Conservation (phyloP, 1,140 invertebrate genomes). For the Ptiloglossa arizonensis region DNA sequence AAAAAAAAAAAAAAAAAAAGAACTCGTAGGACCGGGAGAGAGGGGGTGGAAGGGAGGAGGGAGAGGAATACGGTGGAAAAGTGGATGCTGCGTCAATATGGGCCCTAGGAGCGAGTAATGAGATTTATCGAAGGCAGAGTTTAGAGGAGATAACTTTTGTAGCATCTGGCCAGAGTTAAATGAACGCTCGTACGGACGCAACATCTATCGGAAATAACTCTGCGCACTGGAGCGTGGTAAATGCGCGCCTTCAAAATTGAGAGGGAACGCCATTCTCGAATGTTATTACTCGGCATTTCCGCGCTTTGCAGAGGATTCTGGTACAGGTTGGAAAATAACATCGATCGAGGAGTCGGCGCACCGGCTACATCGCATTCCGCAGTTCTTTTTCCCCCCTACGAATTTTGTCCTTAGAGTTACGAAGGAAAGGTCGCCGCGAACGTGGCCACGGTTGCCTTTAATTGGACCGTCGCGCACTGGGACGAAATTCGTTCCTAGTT, state of each 20-base stretch:
- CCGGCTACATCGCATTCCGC: too few relatives aligned
- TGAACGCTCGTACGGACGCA: slow-evolving; percentile 24
- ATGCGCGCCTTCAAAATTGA: slow-evolving; percentile 44
- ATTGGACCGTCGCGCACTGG: too few relatives aligned
- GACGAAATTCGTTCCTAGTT: too few relatives aligned
- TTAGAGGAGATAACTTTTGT: slow-evolving; percentile 60
- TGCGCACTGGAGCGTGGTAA: slow-evolving; percentile 23
- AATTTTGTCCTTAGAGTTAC: too few relatives aligned
- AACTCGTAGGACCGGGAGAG: too few relatives aligned
- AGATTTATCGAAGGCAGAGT: slow-evolving; percentile 63
- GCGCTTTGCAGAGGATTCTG: neutral
- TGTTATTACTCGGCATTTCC: slow-evolving; percentile 35
- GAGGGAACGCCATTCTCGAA: slow-evolving; percentile 20
- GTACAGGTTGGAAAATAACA: neutral
- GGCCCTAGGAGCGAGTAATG: slow-evolving; percentile 49
- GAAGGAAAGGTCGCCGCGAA: too few relatives aligned
- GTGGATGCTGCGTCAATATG: slow-evolving; percentile 43
- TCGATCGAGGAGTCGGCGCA: neutral
- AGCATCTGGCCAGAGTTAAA: slow-evolving; percentile 56
- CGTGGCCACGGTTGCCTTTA: too few relatives aligned
- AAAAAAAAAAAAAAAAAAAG: too few relatives aligned
- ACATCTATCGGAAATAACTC: slow-evolving; percentile 55
- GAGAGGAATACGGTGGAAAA: slow-evolving; percentile 14
- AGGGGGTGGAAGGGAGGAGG: neutral
- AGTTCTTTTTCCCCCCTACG: too few relatives aligned